Base-by-base conservation (phyloP, 2,888 invertebrate genomes). In the Monopis laevigella region DNA sequence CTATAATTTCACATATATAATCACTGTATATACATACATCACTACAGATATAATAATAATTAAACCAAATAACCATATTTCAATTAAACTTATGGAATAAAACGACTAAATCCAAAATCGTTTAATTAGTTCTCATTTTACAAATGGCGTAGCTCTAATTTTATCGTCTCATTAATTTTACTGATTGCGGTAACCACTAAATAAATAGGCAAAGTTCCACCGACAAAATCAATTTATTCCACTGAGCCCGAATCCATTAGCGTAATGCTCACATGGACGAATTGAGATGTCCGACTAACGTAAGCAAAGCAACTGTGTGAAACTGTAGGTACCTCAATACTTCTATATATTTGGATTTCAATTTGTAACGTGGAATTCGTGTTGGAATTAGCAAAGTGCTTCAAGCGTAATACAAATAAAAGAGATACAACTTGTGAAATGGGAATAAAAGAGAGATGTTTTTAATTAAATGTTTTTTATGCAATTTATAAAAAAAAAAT, bases 251-350 rank as follows among this genome's bases (percentile, higher is more conserved):
- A 40, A 29, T 24, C 40, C 40, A 40, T 40, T 40, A 40, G 28
- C 40, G 40, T 40, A 40, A 29, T 40, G 40, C 29, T 40, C 40
- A 29, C 18, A 40, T 40, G 40, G 40, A 40, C 40, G 40, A 28
- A 40, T 29, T 29, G 40, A 40, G 40, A 40, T 40, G 40, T 40
- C 40, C 40, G 11, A 40, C 40, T 11, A 40, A 40, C 26, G 40
- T 40, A 30, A 18, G 40, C 40, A 18, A 29, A 40, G 21, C 36
- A 36, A 36, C 36, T 36, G 21, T 36, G 19, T 21, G 36, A 13
- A 36, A 36, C 34, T 24, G 6, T 24, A 6, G n/a, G 4, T 34
- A 5, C 12, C 11, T 16, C 36, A 7, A 21, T 36, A 7, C 36
- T 21, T 4, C 21, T 36, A 21, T 36, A 21, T 36, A 36, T 21